These are phyloP conservation scores for Apeltes quadracus DNA, from an alignment of 2,113 vertebrate species.

Conservation along the genomic window DNA sequence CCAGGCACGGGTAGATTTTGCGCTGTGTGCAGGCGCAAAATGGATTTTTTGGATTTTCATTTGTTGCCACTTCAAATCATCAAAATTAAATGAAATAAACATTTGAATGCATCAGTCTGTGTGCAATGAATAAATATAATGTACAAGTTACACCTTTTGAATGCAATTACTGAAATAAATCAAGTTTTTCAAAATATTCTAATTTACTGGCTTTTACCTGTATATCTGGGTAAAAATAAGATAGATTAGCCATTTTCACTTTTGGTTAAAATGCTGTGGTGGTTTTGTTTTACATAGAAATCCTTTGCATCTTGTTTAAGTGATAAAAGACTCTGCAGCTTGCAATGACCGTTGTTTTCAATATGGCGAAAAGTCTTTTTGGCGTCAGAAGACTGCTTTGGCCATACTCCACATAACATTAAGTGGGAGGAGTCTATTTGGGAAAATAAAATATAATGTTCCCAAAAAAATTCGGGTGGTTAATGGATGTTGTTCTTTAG, in stretches of 20 bases:
- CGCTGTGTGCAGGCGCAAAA: too few species aligned
- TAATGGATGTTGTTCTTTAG: conserved; percentile 72
- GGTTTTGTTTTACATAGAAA: not conserved
- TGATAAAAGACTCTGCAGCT: not conserved
- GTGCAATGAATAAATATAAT: too few species aligned
- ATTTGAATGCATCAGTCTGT: too few species aligned
- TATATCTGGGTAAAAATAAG: not conserved
- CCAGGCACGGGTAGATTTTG: too few species aligned
- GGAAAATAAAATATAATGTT: not conserved
- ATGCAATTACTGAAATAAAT: too few species aligned
- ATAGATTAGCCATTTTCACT: not conserved
- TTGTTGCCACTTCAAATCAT: too few species aligned
- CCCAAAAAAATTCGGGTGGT: not conserved
- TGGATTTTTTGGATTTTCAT: too few species aligned
- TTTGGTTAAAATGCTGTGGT: not conserved
- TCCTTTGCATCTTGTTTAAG: not conserved
- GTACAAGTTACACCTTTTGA: too few species aligned
- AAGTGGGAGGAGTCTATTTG: not conserved
- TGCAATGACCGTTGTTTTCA: not conserved
- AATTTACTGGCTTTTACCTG: too few species aligned
- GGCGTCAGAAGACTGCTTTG: not conserved
- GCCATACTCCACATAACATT: not conserved
- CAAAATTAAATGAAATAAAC: too few species aligned
- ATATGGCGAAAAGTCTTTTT: not conserved
- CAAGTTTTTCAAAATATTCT: too few species aligned